A percentile compares a stretch with the other conserved stretches of the same genome.
These are phyloP conservation scores for Lasaia peninsularis DNA, from an alignment of 1,140 invertebrate genomes.

Conservation along the genomic window DNA sequence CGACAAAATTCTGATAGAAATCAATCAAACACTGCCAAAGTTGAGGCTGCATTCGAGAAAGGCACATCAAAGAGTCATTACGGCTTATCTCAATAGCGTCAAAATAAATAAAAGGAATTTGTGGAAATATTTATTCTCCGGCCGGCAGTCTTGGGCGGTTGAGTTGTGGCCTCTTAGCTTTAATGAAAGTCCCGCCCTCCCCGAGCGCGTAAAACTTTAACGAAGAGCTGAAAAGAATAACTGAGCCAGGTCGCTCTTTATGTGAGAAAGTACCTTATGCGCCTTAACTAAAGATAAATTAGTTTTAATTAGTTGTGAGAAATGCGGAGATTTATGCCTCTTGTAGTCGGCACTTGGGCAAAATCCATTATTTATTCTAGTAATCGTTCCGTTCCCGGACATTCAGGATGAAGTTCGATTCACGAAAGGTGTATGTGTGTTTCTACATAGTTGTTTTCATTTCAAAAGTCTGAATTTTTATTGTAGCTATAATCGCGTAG, in stretches of 20 bases:
- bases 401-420: too few species aligned
- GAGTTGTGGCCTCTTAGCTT: slow-evolving; percentile 60
- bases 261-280: slow-evolving; percentile 18
- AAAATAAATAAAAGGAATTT: slow-evolving; percentile 70
- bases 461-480: too few species aligned
- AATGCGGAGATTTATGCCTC: not conserved
- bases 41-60: slow-evolving; percentile 45
- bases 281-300: slow-evolving; percentile 14
- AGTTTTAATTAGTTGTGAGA: slow-evolving; percentile 15
- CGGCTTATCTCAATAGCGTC: slow-evolving; percentile 65
- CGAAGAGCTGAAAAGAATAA: slow-evolving; percentile 49
- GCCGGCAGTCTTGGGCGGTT: slow-evolving; percentile 39
- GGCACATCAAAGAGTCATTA: slow-evolving; percentile 73
- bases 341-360: not conserved
- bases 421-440: too few species aligned
- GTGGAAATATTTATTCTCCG: slow-evolving; percentile 64
- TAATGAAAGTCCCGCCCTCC: slow-evolving; percentile 60
- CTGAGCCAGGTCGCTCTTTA: slow-evolving; percentile 32
- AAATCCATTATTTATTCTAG: not conserved
- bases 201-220: slow-evolving; percentile 50
- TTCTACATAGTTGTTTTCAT: too few species aligned
- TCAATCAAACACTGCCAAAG: slow-evolving; percentile 66
- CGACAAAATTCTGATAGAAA: slow-evolving; percentile 50
- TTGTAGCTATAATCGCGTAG: too few species aligned
- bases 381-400: not conserved